phyloP scores from a whole-genome alignment of 2,797 vertebrate species.

The Chloroceryle inda region DNA sequence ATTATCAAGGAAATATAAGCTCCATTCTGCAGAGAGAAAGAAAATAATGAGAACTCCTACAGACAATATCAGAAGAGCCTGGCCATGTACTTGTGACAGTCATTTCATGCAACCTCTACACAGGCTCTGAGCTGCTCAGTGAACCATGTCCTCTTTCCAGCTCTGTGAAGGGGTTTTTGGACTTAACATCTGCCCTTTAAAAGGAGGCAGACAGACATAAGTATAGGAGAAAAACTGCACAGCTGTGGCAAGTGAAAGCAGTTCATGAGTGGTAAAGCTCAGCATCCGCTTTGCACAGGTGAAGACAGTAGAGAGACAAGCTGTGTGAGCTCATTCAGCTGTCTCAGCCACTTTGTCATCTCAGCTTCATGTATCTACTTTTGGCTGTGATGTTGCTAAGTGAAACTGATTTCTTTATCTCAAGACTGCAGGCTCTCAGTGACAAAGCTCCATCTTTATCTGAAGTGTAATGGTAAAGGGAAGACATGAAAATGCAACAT shows the following conservation, averaged over 20 bases:
- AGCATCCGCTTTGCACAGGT: background rate
- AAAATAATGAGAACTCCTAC: background rate
- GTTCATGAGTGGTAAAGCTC: background rate
- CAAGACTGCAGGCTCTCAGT: background rate
- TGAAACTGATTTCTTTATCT: background rate
- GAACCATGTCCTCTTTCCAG: background rate
- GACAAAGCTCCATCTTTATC: background rate
- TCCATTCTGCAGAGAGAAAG: background rate
- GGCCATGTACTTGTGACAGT: background rate
- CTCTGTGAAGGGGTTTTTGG: background rate
- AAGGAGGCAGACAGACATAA: background rate
- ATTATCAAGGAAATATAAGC: background rate
- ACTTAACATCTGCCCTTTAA: background rate
- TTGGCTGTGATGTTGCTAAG: background rate
- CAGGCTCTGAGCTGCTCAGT: background rate
- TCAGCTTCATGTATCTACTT: background rate
- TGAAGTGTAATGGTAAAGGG: background rate
- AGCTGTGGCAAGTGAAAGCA: background rate
- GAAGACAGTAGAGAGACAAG: background rate
- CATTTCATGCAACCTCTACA: background rate
- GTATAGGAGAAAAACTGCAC: background rate
- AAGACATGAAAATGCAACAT: background rate
- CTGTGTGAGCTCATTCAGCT: background rate
- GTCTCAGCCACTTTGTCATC: background rate
- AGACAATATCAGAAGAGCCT: background rate